A percentile compares a stretch with the other conserved stretches of the same genome.
These are phyloP conservation scores for Ceratitis capitata DNA, from an alignment of 1,140 invertebrate species.

Conservation along the genomic window DNA sequence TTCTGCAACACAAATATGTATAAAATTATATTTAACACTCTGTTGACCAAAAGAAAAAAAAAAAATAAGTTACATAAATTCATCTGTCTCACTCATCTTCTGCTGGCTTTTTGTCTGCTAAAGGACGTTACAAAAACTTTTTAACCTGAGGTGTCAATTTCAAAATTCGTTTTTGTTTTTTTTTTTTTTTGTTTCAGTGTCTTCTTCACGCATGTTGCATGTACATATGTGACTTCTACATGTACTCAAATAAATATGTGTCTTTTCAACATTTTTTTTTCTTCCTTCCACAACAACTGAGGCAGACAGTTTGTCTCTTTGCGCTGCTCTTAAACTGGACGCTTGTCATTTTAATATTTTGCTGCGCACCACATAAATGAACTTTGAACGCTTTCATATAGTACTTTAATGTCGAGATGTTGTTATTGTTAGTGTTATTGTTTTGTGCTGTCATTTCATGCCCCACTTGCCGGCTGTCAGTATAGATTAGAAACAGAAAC, in stretches of 20 bases:
- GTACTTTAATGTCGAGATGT: neutral
- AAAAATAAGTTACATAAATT: neutral
- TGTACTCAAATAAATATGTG: neutral
- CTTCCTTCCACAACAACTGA: neutral
- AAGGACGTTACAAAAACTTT: no score
- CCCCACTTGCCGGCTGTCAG: constrained; percentile 11
- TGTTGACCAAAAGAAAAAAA: neutral
- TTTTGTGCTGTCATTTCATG: constrained; percentile 24
- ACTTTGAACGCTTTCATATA: neutral
- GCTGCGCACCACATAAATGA: neutral
- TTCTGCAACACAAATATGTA: neutral
- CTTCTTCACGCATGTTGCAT: neutral
- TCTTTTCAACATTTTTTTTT: neutral
- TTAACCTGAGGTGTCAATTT: neutral
- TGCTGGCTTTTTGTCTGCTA: neutral
- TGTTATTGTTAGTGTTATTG: neutral
- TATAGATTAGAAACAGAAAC: constrained; percentile 24
- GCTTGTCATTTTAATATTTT: neutral
- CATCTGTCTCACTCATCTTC: neutral
- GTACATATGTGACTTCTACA: neutral
- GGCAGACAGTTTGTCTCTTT: constrained; percentile 20
- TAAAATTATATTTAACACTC: neutral
- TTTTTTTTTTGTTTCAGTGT: no score
- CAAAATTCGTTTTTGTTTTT: neutral
- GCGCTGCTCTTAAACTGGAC: neutral